Base-by-base conservation (phyloP, 1,140 invertebrate genomes). In the Dreissena polymorpha region DNA sequence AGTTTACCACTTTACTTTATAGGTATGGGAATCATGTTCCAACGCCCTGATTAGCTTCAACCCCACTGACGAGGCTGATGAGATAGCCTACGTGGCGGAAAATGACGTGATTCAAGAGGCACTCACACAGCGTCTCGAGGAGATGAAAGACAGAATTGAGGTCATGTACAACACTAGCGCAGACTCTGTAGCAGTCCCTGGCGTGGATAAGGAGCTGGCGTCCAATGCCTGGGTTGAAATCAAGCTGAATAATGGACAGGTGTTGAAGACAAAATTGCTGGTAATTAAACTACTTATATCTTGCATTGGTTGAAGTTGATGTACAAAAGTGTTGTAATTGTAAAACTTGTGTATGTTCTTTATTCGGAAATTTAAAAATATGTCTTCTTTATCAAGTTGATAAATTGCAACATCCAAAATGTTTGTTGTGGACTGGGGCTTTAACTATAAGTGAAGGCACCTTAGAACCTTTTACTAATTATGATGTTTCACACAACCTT, bases 11-110 rank as follows among this genome's bases (percentile, higher is more conserved):
- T 39, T 39, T 5, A 39, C 39, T 39, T 39, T 39, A 39, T 27
- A 97, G 97, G 95, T 98, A 23, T 99, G 97, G 97, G 97, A 98
- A 93, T 95, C 96, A 13, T 95, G 95, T 91, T 98, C 97, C 0
- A 96, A 98, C 93, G 96, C 97, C 0, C 93, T 96, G 84, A 97
- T 98, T 85, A 95, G 96, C 74, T 98, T 98, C 91, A 96, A 96
- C 88, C 93, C 96, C 84, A 95, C 96, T 55, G 94, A 96, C 82
- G 93, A 96, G 68, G 92, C 94, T 67, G 95, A 96, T 88, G 86
- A 90, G 67, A 94, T 99, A 49, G 97, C 97, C 8, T 97, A 97
- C 90, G 97, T 99, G 88, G 96, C 98, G n/a, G 98, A 99, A 93
- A 99, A 98, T 94, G 95, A 98, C 94, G 93, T 98, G 8, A 94